Evolutionary conservation across 2,113 vertebrate species (phyloP), one percentile per base, ranked within the genome.

Genomic region (Myxocyprinus asiaticus): DNA sequence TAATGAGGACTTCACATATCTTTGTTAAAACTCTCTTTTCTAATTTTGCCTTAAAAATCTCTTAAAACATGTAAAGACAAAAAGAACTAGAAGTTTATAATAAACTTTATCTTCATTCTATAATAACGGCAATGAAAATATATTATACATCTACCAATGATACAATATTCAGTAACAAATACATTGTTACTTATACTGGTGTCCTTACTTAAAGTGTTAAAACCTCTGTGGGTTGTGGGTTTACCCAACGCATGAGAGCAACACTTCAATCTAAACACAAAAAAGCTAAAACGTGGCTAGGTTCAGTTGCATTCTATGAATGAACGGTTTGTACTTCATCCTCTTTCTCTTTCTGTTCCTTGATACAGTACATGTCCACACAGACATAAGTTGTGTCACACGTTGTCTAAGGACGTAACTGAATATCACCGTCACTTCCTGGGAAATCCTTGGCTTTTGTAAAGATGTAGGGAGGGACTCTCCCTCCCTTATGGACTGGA

Each of bases 401-500:
- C 22, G 22, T 33, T 58, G 58, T 68, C 58, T 44, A 33, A 69
- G 66, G 59, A 65, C 51, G 14, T 43, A 55, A 66, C 44, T 51
- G 64, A 67, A 61, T 81, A 45, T 50, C 58, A 68, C 56, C 58
- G 51, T 48, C 47, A 33, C 10, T 69, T 47, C 61, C n/a, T 70
- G 67, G 42, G 22, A 81, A 66, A 77, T 70, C 22, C 55, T 48
- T 55, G 58, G 59, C 59, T 77, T 55, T 10, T 55, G 48, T 63
- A 11, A 81, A 81, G 48, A 51, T 4, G n/a, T 15, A 77, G 22
- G 6, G 33, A 61, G 51, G 64, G 65, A 9, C 14, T 14, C n/a
- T 33, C 51, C 12, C 50, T 51, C 9, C 70, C 56, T 95, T 93
- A 95, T 0, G 95, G 94, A 0, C 92, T 94, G 14, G 93, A 88